Evolutionary conservation across 2,888 invertebrate species (phyloP).

Genomic region (Lamellibrachia satsuma): DNA sequence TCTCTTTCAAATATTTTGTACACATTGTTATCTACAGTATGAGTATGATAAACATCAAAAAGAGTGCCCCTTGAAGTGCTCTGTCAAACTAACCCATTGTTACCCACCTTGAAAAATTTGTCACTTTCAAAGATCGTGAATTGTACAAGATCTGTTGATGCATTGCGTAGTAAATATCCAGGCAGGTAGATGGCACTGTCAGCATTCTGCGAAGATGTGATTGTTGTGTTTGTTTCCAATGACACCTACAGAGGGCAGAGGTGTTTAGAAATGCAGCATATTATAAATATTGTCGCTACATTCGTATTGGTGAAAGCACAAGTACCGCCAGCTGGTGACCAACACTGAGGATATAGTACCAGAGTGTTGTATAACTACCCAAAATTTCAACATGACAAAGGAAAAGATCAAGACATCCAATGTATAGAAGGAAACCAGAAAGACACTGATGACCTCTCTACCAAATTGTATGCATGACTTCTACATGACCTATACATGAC

Average conservation of each 20-base stretch:
- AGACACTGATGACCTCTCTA: no score
- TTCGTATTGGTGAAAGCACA: background rate
- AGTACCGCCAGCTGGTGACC: no score
- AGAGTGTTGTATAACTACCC: background rate
- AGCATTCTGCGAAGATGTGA: background rate
- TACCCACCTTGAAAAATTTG: background rate
- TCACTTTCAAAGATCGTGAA: background rate
- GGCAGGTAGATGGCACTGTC: background rate
- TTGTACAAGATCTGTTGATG: background rate
- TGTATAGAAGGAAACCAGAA: no score
- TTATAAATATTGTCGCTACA: background rate
- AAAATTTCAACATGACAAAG: no score
- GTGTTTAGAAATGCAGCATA: no score
- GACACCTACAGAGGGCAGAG: background rate
- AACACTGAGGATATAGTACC: background rate
- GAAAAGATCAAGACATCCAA: no score
- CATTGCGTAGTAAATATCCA: background rate
- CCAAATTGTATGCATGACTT: no score
- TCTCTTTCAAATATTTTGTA: no score
- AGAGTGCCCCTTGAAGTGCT: no score
- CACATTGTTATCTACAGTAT: background rate
- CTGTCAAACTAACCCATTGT: background rate
- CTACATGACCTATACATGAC: no score
- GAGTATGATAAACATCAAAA: background rate
- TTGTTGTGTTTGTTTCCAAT: background rate